Percentiles rank a stretch among this genome's conserved stretches.
phyloP scores from a whole-genome alignment of 2,113 vertebrate species.

The Pachyramphus minor region DNA sequence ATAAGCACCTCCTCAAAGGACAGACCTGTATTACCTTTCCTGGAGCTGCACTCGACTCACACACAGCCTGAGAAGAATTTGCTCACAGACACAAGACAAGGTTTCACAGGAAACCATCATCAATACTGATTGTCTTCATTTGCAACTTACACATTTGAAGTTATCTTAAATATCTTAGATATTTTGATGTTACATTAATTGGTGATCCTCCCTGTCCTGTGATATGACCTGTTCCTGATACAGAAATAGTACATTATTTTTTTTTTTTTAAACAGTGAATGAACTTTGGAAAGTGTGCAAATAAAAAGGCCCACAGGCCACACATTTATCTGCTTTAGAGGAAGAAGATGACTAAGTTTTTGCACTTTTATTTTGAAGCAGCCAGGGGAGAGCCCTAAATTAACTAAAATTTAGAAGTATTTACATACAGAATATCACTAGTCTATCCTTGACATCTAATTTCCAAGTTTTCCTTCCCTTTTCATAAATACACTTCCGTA shows the following conservation, averaged over 20 bases:
- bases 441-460: not conserved
- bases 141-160: not conserved
- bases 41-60: not conserved
- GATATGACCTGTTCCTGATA: too few relatives aligned
- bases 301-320: not conserved
- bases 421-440: not conserved
- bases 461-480: not conserved
- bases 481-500: not conserved
- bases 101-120: not conserved
- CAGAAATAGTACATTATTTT: not conserved
- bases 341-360: not conserved
- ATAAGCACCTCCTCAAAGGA: not conserved
- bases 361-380: not conserved
- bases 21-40: not conserved
- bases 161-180: not conserved
- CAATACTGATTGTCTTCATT: not conserved
- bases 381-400: not conserved
- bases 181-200: not conserved
- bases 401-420: not conserved
- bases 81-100: not conserved
- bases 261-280: not conserved
- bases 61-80: not conserved
- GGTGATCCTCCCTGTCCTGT: not conserved
- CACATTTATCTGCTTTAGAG: not conserved
- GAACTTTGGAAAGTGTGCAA: not conserved